A percentile compares a stretch with the other conserved stretches of the same genome.
phyloP scores from a whole-genome alignment of 2,888 invertebrate genomes.

The Cynaeus angustus region DNA sequence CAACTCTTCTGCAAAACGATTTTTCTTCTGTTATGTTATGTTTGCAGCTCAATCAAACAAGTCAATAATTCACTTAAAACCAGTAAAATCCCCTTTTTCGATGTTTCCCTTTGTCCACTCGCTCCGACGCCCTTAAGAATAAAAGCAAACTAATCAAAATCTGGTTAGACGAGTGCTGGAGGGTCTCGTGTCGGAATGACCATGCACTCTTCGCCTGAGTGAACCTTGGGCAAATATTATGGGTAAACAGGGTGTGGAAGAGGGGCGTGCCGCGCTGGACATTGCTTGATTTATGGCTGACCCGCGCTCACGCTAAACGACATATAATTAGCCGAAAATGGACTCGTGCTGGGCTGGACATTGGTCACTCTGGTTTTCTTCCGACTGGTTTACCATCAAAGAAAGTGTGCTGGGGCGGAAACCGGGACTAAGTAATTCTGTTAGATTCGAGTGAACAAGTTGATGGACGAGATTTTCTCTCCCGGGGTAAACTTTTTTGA shows the following conservation, averaged over 20 bases:
- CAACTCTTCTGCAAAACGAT: too few relatives aligned
- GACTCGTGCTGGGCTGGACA: conserved; percentile 64
- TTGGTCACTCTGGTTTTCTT: conserved; percentile 58
- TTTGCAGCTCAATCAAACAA: too few relatives aligned
- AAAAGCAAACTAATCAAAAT: conserved; percentile 47
- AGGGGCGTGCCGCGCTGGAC: conserved; percentile 65
- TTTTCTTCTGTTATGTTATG: too few relatives aligned
- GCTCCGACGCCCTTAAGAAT: conserved; percentile 29
- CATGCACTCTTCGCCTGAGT: conserved; percentile 46
- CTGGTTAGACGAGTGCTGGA: conserved; percentile 36
- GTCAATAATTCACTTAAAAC: background rate
- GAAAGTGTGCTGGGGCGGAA: conserved; percentile 2
- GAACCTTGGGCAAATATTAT: conserved; percentile 68
- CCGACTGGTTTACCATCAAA: conserved; percentile 35
- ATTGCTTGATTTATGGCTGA: conserved; percentile 60
- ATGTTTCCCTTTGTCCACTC: conserved; percentile 8
- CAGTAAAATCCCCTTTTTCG: background rate
- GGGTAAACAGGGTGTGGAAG: conserved; percentile 69
- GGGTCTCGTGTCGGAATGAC: conserved; percentile 44
- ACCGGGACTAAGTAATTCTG: background rate
- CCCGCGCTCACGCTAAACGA: conserved; percentile 52
- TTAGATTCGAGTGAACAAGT: too few relatives aligned
- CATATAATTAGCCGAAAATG: conserved; percentile 61
- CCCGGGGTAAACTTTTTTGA: too few relatives aligned
- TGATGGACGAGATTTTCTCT: too few relatives aligned